Evolutionary conservation across 2,113 vertebrate species (phyloP).

Genomic region (Centropus bengalensis): DNA sequence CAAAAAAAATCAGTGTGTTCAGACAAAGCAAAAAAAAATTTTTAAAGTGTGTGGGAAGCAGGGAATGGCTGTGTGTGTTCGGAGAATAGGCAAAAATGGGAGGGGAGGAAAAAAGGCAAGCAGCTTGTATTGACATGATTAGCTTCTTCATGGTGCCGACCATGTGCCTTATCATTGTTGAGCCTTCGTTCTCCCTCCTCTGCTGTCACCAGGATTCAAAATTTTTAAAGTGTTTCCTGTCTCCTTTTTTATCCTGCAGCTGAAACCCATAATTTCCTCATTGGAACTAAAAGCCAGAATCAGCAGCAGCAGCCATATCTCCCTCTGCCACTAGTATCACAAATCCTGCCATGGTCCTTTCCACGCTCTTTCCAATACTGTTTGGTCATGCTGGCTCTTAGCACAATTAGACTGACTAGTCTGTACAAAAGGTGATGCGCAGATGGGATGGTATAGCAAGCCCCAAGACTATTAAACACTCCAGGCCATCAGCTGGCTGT

Average conservation of each 20-base stretch:
- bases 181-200: not conserved
- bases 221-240: not conserved
- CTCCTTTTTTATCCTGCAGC: not conserved
- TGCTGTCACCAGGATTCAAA: not conserved
- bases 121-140: not conserved
- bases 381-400: not conserved
- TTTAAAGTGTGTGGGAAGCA: not conserved
- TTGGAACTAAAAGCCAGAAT: not conserved
- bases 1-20: not conserved
- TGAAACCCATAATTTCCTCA: not conserved
- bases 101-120: not conserved
- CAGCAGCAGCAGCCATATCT: not conserved
- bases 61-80: not conserved
- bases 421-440: not conserved
- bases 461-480: not conserved
- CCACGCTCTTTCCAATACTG: not conserved
- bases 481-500: not conserved
- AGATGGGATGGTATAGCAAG: not conserved
- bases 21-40: not conserved
- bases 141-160: not conserved
- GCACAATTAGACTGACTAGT: not conserved
- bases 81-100: not conserved
- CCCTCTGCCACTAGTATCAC: not conserved
- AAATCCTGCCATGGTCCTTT: not conserved
- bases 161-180: rapidly evolving